Evolutionary conservation across 2,113 vertebrate species (phyloP), one percentile per base, ranked within the genome.

Genomic region (Odontesthes bonariensis): DNA sequence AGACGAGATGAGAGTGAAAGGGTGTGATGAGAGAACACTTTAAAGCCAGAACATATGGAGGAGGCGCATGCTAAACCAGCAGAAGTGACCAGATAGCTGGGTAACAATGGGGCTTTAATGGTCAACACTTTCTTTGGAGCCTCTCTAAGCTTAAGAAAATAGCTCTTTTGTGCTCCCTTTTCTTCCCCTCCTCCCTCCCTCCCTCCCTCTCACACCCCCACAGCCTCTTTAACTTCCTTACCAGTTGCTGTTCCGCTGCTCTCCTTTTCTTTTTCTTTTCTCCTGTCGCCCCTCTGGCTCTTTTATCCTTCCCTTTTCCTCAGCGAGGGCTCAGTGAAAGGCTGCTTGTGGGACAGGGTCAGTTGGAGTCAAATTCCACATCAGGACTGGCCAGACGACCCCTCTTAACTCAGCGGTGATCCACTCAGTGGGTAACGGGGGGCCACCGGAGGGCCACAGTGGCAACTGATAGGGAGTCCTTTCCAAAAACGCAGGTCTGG

Each of bases 351-450:
- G 87, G 70, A 88, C 65, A 6, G 86, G 91, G 91, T 93, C 89
- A 85, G 75, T 54, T 23, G 61, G 84, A 91, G 90, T 92, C 86
- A 79, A 85, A 94, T 93, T 94, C 90, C 92, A 92, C 89, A 92
- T 90, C 86, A 57, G 79, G 77, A 83, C 73, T 31, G 9, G 65
- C 73, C 73, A 85, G 83, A 84, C 76, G 71, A 68, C 77, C 67
- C 72, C 77, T 77, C 42, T 73, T 46, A 57, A 74, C 78, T 75
- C 75, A 69, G 75, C 2, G 9, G 56, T 86, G 88, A 88, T 81
- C 89, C 88, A 72, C 71, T 71, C 80, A 54, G 42, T n/a, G 70
- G 75, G 66, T 78, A 35, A 68, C n/a, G n/a, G n/a, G 3, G 51
- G 80, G 22, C 32, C 60, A 62, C 27, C 27, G 27, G 27, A 44